Conservation (phyloP, 2,797 vertebrate genomes). For the Gila robusta region DNA sequence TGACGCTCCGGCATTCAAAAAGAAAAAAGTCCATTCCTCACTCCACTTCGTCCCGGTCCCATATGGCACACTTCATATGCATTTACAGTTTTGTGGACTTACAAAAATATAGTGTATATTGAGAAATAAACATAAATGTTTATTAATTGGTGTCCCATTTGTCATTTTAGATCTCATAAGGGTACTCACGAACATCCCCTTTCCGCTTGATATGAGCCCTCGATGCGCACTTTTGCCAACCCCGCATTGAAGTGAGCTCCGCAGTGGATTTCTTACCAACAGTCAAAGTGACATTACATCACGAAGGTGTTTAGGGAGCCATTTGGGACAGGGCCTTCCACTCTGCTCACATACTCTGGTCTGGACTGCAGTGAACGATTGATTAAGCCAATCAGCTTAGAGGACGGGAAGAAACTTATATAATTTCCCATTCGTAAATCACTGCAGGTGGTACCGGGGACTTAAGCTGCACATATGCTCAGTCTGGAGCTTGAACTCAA, state of each 20-base stretch:
- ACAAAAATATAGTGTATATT: neutral
- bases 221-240: too few species aligned
- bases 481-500: neutral
- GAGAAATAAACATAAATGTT: too few species aligned
- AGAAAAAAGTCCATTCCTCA: neutral
- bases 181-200: neutral
- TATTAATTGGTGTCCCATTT: neutral
- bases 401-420: neutral
- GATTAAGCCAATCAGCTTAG: conserved; percentile 8
- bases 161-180: neutral
- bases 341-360: neutral
- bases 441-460: neutral
- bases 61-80: neutral
- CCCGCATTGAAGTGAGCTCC: too few species aligned
- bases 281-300: neutral
- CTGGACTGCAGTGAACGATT: neutral
- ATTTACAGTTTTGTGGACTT: neutral
- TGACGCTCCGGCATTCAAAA: neutral
- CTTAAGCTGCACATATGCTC: neutral
- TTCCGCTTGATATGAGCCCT: too few species aligned
- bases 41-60: neutral
- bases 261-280: neutral
- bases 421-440: neutral
- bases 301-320: neutral
- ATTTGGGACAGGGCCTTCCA: neutral